Base-by-base conservation (phyloP, 1,140 invertebrate species). In the Drosophila truncata region DNA sequence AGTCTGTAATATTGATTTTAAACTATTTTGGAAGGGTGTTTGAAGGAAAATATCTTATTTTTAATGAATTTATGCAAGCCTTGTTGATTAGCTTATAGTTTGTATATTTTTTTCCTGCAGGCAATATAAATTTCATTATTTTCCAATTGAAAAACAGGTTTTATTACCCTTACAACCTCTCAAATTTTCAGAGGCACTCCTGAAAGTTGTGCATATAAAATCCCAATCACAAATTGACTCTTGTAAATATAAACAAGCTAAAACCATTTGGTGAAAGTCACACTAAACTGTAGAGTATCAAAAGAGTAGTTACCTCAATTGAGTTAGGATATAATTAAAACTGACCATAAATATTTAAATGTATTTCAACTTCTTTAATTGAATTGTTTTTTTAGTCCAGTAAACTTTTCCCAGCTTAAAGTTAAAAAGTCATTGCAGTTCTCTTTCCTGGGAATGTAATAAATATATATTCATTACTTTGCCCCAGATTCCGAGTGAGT, bases 391-490 rank as follows among this genome's bases (percentile, higher is more conserved):
- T 18, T 3, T 13, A 11, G 39, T 11, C n/a, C 13, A 35, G 20
- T 23, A 2, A 20, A 52, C 13, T 35, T 23, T 52, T 35, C 14
- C 0, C 4, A 11, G 13, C 18, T 37, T 11, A 37, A 54, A 54
- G 18, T 35, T 35, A 1, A 54, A 23, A 35, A 37, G 2, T 4
- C 33, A 13, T 31, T 11, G 6, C 11, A 18, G 9, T 35, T 13
- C 18, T n/a, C 6, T 46, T 37, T 46, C n/a, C 31, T n/a, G 64
- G 25, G 33, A 27, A 23, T 33, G 33, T 35, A 49, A 59, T 41
- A 27, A 33, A 33, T 10, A 27, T 13, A n/a, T 39, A 39, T 59
- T 60, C 23, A 72, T 72, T 73, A 50, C 66, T 59, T 31, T 72
- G 69, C 20, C 66, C 69, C 23, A 72, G 33, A 71, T 72, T 44